Evolutionary conservation across 2,113 vertebrate genomes (phyloP).

Genomic region (Noctilio leporinus): DNA sequence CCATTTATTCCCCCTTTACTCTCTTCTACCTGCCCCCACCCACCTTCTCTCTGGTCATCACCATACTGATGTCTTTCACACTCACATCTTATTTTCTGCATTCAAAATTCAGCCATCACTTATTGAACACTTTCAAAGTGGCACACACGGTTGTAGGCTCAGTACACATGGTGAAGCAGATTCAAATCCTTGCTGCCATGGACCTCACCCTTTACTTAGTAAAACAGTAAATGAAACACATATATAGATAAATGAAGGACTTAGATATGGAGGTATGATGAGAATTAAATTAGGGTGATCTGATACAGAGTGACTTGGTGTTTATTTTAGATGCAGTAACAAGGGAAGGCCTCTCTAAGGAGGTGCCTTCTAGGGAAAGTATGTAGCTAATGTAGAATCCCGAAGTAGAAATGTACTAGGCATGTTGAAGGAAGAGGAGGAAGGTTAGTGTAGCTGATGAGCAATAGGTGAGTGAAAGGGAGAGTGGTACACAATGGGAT

Average conservation of each 20-base stretch:
- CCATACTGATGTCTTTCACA: background rate
- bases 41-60: background rate
- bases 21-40: background rate
- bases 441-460: background rate
- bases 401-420: background rate
- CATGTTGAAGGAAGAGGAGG: background rate
- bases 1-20: background rate
- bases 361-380: background rate
- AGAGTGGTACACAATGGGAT: background rate
- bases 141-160: background rate
- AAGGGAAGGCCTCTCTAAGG: background rate
- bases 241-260: background rate
- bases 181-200: background rate
- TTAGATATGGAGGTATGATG: background rate
- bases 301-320: background rate
- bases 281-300: background rate
- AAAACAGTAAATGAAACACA: background rate
- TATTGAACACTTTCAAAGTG: background rate
- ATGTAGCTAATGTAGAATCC: background rate
- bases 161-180: background rate
- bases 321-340: background rate
- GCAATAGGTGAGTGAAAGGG: background rate
- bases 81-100: background rate
- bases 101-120: background rate
- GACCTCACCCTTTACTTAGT: background rate